A percentile compares a stretch with the other conserved stretches of the same genome.
Evolutionary conservation across 2,888 invertebrate species (phyloP).

Genomic region (Bellardia bayeri): DNA sequence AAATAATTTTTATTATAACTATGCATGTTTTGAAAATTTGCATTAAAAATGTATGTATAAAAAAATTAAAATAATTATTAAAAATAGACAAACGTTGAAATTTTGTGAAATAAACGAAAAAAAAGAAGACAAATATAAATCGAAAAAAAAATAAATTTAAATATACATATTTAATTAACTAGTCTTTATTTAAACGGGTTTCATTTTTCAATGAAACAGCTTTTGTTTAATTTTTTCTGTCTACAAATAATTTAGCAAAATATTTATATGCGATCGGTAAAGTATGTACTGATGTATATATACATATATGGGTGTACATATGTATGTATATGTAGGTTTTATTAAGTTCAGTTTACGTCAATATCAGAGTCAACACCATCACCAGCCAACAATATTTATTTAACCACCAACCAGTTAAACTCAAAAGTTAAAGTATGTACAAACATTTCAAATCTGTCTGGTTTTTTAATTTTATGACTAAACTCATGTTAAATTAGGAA

Average conservation of each 20-base stretch:
- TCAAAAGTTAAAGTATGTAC: neutral
- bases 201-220: slow-evolving; percentile 9
- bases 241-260: neutral
- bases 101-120: too few species aligned
- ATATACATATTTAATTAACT: neutral
- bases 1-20: too few species aligned
- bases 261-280: too few species aligned
- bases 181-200: slow-evolving; percentile 37
- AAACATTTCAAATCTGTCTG: slow-evolving; percentile 10
- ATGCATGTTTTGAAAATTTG: too few species aligned
- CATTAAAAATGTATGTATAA: too few species aligned
- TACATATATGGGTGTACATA: neutral
- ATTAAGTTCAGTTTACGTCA: neutral
- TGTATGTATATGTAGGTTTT: neutral
- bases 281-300: too few species aligned
- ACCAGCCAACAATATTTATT: neutral
- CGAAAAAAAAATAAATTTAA: neutral
- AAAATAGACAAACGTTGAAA: too few species aligned
- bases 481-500: neutral
- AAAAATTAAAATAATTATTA: too few species aligned
- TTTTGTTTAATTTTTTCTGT: neutral
- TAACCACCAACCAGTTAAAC: neutral
- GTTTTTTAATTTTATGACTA: slow-evolving; percentile 7
- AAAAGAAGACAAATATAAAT: neutral
- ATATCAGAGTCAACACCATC: neutral